Percentiles rank a stretch among this genome's conserved stretches.
Conservation (phyloP, 2,888 invertebrate species). For the Amphimallon solstitiale region DNA sequence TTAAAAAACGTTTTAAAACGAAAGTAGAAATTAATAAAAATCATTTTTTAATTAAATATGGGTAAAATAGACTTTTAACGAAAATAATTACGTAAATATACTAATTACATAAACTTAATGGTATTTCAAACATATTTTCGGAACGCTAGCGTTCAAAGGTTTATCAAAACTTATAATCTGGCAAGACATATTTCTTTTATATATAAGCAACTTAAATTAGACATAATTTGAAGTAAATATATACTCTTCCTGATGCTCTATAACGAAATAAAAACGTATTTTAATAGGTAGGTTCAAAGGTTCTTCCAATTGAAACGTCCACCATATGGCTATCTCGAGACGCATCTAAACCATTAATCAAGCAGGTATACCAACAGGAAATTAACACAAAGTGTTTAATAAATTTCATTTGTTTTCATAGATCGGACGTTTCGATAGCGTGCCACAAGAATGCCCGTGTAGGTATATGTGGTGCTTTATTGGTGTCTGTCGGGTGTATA, state of each 20-base stretch:
- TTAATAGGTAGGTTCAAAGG: neutral
- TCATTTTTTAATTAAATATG: too few species aligned
- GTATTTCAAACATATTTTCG: too few species aligned
- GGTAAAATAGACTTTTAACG: too few species aligned
- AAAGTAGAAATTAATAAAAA: too few species aligned
- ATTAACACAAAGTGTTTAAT: conserved; percentile 16
- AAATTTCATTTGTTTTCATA: conserved; percentile 11
- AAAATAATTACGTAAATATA: too few species aligned
- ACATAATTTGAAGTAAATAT: too few species aligned
- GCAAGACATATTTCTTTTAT: too few species aligned
- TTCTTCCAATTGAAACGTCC: neutral
- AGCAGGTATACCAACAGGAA: conserved; percentile 3
- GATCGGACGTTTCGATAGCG: conserved; percentile 1
- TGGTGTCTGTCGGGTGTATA: neutral
- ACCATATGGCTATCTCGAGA: conserved; percentile 6
- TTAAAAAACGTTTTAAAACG: too few species aligned
- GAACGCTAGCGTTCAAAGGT: too few species aligned
- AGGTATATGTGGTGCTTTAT: conserved; percentile 4
- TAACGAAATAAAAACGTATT: neutral
- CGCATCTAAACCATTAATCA: conserved; percentile 2
- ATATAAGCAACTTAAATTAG: neutral
- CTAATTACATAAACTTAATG: too few species aligned
- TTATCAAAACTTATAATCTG: too few species aligned
- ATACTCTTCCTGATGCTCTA: neutral
- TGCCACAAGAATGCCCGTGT: neutral